A percentile compares a stretch with the other conserved stretches of the same genome.
Evolutionary conservation across 2,888 invertebrate species (phyloP).

Genomic region (Caenorhabditis afra): DNA sequence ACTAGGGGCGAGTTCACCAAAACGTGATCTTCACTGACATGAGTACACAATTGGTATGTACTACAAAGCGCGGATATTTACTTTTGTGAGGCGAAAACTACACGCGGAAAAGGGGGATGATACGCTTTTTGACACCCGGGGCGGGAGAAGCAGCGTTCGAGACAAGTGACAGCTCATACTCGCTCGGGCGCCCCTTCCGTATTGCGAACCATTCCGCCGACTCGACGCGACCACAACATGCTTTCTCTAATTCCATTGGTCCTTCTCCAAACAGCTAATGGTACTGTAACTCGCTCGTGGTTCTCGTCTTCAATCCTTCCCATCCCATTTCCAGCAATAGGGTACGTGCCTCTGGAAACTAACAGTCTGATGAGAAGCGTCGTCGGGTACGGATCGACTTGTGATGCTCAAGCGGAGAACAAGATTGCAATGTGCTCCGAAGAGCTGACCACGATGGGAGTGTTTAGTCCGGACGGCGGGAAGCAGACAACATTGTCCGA

Average conservation of each 20-base stretch:
- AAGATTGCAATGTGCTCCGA: conserved; percentile 63
- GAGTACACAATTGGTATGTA: conserved; percentile 59
- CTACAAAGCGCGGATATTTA: conserved; percentile 56
- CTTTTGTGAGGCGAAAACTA: conserved; percentile 42
- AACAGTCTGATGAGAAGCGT: conserved; percentile 54
- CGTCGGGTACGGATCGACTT: conserved; percentile 43
- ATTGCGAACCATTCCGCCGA: conserved; percentile 24
- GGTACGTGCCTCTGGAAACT: conserved; percentile 50
- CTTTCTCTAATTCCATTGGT: conserved; percentile 32
- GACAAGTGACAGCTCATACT: conserved; percentile 31
- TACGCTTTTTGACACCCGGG: conserved; percentile 64
- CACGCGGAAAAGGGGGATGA: conserved; percentile 55
- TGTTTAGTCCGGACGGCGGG: conserved; percentile 52
- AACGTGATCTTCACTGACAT: conserved; percentile 57
- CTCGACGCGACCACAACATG: conserved; percentile 8
- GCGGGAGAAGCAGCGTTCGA: conserved; percentile 23
- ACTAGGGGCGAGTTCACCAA: conserved; percentile 41
- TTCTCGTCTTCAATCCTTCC: conserved; percentile 14
- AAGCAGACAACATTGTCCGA: conserved; percentile 58
- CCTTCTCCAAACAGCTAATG: conserved; percentile 34
- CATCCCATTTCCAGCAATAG: conserved; percentile 48
- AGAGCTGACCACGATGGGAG: conserved; percentile 63
- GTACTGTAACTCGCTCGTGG: conserved; percentile 38
- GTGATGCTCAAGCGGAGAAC: conserved; percentile 59
- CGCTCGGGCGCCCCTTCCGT: conserved; percentile 13